Percentiles rank a stretch among this genome's conserved stretches.
Evolutionary conservation across 2,113 vertebrate genomes (phyloP).

Genomic region (Apodemus speciosus): DNA sequence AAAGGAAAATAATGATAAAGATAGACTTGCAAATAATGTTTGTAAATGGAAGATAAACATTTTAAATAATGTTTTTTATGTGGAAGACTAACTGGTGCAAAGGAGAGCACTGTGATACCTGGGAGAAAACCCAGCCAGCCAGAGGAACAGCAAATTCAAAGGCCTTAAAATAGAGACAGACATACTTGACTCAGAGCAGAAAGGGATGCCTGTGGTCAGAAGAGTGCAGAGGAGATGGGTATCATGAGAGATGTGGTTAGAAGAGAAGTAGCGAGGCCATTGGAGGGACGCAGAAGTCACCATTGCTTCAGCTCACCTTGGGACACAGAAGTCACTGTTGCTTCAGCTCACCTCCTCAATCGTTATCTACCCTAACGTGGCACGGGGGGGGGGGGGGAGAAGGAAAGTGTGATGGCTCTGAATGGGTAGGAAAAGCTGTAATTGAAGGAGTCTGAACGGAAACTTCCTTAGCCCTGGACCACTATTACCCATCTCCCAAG

Average conservation of each 20-base stretch:
- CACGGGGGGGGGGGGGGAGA: accelerated
- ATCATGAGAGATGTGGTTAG: neutral
- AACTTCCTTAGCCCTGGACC: neutral
- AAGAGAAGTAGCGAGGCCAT: neutral
- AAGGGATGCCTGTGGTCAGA: neutral
- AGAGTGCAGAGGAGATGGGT: neutral
- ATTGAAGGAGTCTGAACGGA: neutral
- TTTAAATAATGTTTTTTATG: neutral
- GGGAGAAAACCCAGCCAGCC: neutral
- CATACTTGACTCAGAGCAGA: neutral
- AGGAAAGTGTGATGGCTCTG: neutral
- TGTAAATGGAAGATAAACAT: neutral
- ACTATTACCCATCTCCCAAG: neutral
- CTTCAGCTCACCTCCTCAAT: neutral
- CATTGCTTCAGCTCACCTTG: neutral
- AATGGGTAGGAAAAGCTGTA: neutral
- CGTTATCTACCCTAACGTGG: neutral
- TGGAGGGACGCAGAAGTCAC: neutral
- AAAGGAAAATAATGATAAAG: neutral
- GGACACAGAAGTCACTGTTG: neutral
- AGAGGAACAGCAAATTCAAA: neutral
- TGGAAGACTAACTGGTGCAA: neutral
- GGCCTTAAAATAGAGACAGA: neutral
- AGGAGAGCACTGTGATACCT: neutral
- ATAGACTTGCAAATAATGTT: neutral